Evolutionary conservation across 2,797 vertebrate genomes (phyloP), one percentile per base, ranked within the genome.

Genomic region (Thalassophryne amazonica): DNA sequence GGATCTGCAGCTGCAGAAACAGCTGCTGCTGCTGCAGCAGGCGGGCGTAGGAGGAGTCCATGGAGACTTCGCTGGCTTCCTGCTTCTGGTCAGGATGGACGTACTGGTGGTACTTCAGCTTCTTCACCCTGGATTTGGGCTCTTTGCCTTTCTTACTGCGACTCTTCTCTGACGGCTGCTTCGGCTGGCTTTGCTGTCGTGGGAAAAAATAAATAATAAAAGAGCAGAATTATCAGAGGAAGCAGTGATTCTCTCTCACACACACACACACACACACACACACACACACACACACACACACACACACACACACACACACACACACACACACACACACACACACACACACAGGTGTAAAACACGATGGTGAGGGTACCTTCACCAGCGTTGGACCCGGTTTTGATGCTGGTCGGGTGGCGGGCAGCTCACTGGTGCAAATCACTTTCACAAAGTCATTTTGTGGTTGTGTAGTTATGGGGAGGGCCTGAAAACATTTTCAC

Each of bases 101-200:
- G 76, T 99, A 99, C 65, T 99, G 97, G 82, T 99, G 97, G 78
- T 99, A 99, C 78, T 99, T 99, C 2, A 99, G 60, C 87, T 97
- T 98, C 67, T 96, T 98, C 43, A 99, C 94, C 30, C 94, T 88
- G 13, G 93, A 88, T 63, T 94, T 97, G 19, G 90, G 81, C 48
- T 99, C 97, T 75, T 97, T 99, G 84, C 91, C 86, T 76, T 99
- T 99, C 86, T 99, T 99, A 77, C 92, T 94, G 54, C 97, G 94
- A 55, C 92, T 94, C 71, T 95, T 99, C 60, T 99, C 97, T 0
- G 86, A 92, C 0, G 90, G 79, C 17, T 87, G 76, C 85, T 95
- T 98, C 48, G 93, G 92, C 65, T 99, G 95, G 86, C 92, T 97
- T 91, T 99, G 96, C 96, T 99, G 79, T 30, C 24, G 3, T 31